Conservation (phyloP, 2,888 invertebrate genomes). For the Ephialtes manifestator region DNA sequence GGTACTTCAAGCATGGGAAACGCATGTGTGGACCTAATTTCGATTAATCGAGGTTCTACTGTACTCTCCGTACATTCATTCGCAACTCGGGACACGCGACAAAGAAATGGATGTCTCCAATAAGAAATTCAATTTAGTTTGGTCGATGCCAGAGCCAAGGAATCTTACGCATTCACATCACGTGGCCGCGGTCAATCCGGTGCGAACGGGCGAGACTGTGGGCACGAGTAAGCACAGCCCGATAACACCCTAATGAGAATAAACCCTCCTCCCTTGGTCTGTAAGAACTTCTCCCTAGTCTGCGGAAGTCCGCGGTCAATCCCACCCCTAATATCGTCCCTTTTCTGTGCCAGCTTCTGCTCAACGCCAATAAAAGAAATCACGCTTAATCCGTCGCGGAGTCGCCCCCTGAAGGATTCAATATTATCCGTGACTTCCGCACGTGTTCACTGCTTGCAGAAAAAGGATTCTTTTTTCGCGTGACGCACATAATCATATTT, state of each 20-base stretch:
- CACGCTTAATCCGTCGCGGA: constrained; percentile 46
- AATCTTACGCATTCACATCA: constrained; percentile 51
- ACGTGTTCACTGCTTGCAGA: constrained; percentile 19
- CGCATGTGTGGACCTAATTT: background rate
- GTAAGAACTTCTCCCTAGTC: constrained; percentile 42
- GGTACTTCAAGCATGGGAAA: too few species aligned
- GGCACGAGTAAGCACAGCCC: constrained; percentile 37
- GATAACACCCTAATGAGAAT: constrained; percentile 60
- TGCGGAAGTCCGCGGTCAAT: constrained; percentile 23
- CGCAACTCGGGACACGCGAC: constrained; percentile 38
- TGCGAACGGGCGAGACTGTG: constrained; percentile 42
- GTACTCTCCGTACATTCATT: constrained; percentile 20
- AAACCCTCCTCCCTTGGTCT: constrained; percentile 43
- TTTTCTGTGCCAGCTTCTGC: constrained; percentile 29
- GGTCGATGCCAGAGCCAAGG: constrained; percentile 17
- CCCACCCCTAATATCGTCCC: constrained; percentile 26
- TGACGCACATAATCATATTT: constrained; percentile 1
- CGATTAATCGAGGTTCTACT: background rate
- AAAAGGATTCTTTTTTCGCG: constrained; percentile 18
- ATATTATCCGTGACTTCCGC: constrained; percentile 44
- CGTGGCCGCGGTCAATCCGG: constrained; percentile 54
- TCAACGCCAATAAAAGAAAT: constrained; percentile 56
- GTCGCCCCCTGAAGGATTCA: constrained; percentile 30
- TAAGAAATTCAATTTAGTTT: constrained; percentile 59
- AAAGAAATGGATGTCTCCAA: constrained; percentile 58